Percentiles rank a stretch among this genome's conserved stretches.
Conservation (phyloP, 2,797 vertebrate genomes). For the Peromyscus eremicus region DNA sequence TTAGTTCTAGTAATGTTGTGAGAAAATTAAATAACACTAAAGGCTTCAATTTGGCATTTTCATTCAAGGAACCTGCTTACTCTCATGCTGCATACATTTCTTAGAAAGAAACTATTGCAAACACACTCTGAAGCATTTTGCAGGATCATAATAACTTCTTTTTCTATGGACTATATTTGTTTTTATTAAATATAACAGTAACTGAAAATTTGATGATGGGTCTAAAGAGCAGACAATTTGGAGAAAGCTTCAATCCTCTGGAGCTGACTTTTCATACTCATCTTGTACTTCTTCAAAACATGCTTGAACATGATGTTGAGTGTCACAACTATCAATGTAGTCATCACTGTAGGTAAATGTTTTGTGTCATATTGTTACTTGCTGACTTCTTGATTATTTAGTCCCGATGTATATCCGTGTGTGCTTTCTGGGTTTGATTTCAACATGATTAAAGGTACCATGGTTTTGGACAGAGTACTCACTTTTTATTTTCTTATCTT, state of each 20-base stretch:
- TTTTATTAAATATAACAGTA: slow-evolving; percentile 31
- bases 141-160: background rate
- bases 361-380: background rate
- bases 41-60: background rate
- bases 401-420: background rate
- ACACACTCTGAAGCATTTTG: background rate
- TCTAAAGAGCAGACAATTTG: background rate
- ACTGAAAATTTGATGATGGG: background rate
- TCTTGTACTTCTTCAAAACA: background rate
- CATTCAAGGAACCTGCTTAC: background rate
- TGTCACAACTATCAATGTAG: slow-evolving; percentile 18
- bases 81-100: background rate
- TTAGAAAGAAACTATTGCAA: background rate
- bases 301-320: background rate
- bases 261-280: background rate
- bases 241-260: background rate
- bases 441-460: background rate
- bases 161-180: background rate
- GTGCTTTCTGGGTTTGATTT: background rate
- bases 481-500: background rate
- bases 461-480: background rate
- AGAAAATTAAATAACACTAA: slow-evolving; percentile 40
- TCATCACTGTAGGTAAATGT: background rate
- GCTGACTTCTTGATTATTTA: background rate
- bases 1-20: background rate